phyloP scores from a whole-genome alignment of 2,797 vertebrate species.

The Lagorchestes hirsutus region DNA sequence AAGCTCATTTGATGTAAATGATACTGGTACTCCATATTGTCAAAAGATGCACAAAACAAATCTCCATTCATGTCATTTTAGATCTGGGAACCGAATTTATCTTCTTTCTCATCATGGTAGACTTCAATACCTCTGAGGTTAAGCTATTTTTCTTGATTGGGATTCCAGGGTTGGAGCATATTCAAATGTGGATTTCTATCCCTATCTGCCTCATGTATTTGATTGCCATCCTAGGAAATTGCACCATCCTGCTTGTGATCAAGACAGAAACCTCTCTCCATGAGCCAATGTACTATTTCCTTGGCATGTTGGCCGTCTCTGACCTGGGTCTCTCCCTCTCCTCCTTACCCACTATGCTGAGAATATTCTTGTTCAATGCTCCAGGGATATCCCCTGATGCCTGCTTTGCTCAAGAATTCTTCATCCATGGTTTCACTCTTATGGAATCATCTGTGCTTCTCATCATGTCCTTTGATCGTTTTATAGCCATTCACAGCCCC shows the following conservation, averaged over 20 bases:
- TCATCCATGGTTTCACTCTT: conserved; percentile 76
- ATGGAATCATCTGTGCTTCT: conserved; percentile 68
- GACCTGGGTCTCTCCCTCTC: conserved; percentile 58
- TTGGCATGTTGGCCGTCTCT: conserved; percentile 54
- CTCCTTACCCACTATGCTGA: conserved; percentile 78
- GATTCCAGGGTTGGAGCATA: conserved; percentile 61
- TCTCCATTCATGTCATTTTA: not conserved
- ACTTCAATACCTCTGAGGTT: conserved; percentile 52
- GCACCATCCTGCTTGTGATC: conserved; percentile 82
- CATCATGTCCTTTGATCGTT: conserved; percentile 84
- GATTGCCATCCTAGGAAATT: conserved; percentile 84
- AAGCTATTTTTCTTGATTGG: conserved; percentile 62
- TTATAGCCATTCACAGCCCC: conserved; percentile 68
- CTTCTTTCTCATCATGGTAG: conserved; percentile 30
- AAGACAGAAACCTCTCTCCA: conserved; percentile 64
- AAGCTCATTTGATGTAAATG: not conserved
- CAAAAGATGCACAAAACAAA: not conserved
- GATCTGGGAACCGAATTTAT: not conserved
- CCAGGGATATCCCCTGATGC: conserved; percentile 50
- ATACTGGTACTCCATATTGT: not conserved
- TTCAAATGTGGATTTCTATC: conserved; percentile 57
- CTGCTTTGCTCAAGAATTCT: conserved; percentile 86
- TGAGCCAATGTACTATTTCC: conserved; percentile 65
- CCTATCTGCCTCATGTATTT: conserved; percentile 75
- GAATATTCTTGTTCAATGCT: conserved; percentile 58